Evolutionary conservation across 92 coral and sea anemone genomes (phyloP), one percentile per base, ranked within the genome.

Genomic region (Palythoa caribaeorum): DNA sequence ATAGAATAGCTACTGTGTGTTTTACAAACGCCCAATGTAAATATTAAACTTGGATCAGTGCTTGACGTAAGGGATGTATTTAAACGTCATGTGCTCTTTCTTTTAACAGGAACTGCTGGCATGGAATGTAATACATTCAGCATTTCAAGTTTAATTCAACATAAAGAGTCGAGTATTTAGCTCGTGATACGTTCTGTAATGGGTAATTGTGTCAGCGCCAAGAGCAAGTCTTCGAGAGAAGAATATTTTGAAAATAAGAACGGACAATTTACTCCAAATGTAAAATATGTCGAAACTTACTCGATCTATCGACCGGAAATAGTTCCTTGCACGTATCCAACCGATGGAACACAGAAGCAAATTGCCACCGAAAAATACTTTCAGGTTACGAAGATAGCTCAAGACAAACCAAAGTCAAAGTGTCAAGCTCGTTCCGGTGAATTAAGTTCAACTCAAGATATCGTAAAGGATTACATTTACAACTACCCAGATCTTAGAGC

Each of bases 191-290:
- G 63, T 69, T 28, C 15, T 81, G 60, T 40, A 44, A 81, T 81
- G 86, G 86, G 86, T 12, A 81, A 81, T 44, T 81, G 86, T 66
- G 75, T 81, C 35, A 69, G 86, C 4, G 62, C 86, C 36, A 81
- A 81, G 86, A 81, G 71, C 38, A 51, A 44, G 13, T 35, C 86
- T 7, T 37, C 54, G 15, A 63, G 12, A 1, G 59, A 68, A 10
- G 71, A 69, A 36, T 14, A 51, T 44, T 6, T 40, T 38, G 76
- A 66, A 38, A 65, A 38, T 1, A 44, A 68, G 55, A 80, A 44
- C 75, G 73, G 76, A 65, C 73, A 69, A n/a, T 40, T 44, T 47
- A 38, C 21, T 51, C 86, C 86, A 3, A 35, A 20, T 19, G 76
- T 81, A 47, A 81, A 81, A 48, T 66, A 39, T 66, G 60, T 50